Evolutionary conservation across 2,113 vertebrate species (phyloP).

Genomic region (Amblyornis subalaris): DNA sequence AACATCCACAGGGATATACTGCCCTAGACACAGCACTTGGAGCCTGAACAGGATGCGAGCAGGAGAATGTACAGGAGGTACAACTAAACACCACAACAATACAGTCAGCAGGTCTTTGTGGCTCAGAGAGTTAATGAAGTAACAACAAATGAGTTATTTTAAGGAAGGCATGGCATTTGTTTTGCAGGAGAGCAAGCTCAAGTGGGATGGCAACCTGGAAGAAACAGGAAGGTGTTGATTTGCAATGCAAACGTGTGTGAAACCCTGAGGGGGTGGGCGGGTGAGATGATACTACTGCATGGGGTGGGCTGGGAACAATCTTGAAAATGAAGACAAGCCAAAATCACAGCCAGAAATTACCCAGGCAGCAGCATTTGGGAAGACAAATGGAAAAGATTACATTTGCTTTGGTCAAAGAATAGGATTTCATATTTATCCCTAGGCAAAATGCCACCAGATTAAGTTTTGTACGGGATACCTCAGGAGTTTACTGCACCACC

Average conservation of each 20-base stretch:
- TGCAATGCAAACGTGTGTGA: neutral
- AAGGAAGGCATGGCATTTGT: neutral
- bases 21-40: fast-evolving
- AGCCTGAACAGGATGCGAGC: neutral
- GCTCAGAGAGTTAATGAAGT: neutral
- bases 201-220: neutral
- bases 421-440: neutral
- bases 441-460: neutral
- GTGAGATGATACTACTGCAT: neutral
- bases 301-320: neutral
- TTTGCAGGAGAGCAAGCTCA: neutral
- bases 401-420: neutral
- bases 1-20: neutral
- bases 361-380: neutral
- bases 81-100: neutral
- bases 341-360: neutral
- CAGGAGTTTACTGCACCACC: fast-evolving
- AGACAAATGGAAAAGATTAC: neutral
- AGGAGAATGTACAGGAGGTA: neutral
- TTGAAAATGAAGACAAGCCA: neutral
- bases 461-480: neutral
- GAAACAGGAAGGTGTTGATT: neutral
- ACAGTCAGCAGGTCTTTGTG: neutral
- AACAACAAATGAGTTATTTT: neutral
- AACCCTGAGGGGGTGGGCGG: neutral